Percentiles rank a stretch among this genome's conserved stretches.
These are phyloP conservation scores for Ornithorhynchus anatinus DNA, from an alignment of 2,113 vertebrate genomes.

Conservation along the genomic window DNA sequence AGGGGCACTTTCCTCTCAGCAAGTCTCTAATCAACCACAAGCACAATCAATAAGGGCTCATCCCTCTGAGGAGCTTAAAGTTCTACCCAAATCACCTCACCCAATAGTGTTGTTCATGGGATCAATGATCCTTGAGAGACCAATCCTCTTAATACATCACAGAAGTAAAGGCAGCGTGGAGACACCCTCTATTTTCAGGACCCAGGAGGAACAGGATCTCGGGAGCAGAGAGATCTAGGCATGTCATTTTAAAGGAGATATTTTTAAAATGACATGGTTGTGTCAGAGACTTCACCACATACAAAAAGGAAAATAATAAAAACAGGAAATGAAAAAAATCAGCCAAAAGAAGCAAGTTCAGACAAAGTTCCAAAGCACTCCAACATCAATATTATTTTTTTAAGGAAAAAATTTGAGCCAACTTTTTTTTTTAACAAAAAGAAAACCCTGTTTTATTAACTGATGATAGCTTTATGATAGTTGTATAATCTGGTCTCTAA, in stretches of 20 bases:
- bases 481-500: constrained; percentile 64
- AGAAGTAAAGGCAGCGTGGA: too few species aligned
- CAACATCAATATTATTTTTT: constrained; percentile 67
- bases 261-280: constrained; percentile 15
- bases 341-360: constrained; percentile 61
- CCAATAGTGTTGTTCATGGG: too few species aligned
- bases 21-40: too few species aligned
- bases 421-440: constrained; percentile 63
- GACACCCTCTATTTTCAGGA: too few species aligned
- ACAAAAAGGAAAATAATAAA: constrained; percentile 33
- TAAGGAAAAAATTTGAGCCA: constrained; percentile 32
- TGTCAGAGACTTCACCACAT: constrained; percentile 7
- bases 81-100: too few species aligned
- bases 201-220: not conserved
- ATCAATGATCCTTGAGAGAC: too few species aligned
- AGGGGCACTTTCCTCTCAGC: too few species aligned
- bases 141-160: too few species aligned
- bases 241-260: constrained; percentile 4
- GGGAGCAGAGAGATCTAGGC: not conserved
- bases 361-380: constrained; percentile 59
- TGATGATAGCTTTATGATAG: constrained; percentile 73
- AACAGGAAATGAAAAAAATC: constrained; percentile 62
- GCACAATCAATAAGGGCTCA: too few species aligned
- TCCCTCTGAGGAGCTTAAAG: too few species aligned
- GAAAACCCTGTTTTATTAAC: constrained; percentile 68